Evolutionary conservation across 2,888 invertebrate species (phyloP), one percentile per base, ranked within the genome.

Genomic region (Aphodius granarius): DNA sequence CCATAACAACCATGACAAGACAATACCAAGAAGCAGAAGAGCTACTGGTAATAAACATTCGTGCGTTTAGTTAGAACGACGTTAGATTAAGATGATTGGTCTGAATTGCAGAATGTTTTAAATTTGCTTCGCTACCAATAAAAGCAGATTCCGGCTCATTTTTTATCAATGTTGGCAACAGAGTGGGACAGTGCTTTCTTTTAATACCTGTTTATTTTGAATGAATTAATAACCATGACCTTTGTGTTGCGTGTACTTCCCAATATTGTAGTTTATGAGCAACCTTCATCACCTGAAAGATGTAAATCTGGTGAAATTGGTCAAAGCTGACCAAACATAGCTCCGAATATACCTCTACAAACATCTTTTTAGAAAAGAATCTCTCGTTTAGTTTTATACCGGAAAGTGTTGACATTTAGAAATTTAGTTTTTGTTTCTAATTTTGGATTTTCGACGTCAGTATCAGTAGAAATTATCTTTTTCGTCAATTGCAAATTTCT

Each of bases 1-100:
- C 89, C 76, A 91, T 94, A 63, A 91, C 91, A 78, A 86, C 87
- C 66, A 89, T 92, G 86, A 89, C 92, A 0, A 84, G 88, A 9
- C 89, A 90, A 75, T 94, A 93, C 86, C 94, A 94, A 86, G 88
- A 89, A 80, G 92, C 92, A 0, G 92, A 92, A 83, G 88, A 89
- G 80, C 84, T 89, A 80, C 86, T 94, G 84, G 91, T 43, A 43
- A 43, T 94, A 83, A 88, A 90, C 17, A 70, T 70, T 13, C 63
- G 16, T 73, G 64, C 65, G 18, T n/a, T n/a, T n/a, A n/a, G n/a
- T n/a, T n/a, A n/a, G n/a, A n/a, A n/a, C n/a, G n/a, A n/a, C n/a
- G n/a, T n/a, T n/a, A n/a, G n/a, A n/a, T n/a, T n/a, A n/a, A n/a
- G n/a, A n/a, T n/a, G n/a, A n/a, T n/a, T n/a, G n/a, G n/a, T n/a